A percentile compares a stretch with the other conserved stretches of the same genome.
phyloP scores from a whole-genome alignment of 2,797 vertebrate genomes.

The Morelia viridis region DNA sequence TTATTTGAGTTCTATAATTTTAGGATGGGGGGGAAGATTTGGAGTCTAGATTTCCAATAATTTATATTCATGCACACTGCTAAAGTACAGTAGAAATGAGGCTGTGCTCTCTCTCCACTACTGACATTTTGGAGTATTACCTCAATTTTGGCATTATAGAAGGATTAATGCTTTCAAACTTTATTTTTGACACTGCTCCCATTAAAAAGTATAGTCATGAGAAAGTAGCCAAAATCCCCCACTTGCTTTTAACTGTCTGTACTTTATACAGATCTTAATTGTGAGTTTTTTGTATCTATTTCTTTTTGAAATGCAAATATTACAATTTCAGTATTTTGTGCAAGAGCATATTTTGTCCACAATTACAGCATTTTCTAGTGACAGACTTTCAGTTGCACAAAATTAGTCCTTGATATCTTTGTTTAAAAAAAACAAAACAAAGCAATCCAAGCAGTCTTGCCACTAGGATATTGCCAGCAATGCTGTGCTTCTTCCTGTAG shows the following conservation, averaged over 20 bases:
- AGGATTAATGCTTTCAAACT: not conserved
- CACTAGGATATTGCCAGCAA: slow-evolving; percentile 50
- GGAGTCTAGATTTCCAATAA: slow-evolving; percentile 31
- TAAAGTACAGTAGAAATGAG: slow-evolving; percentile 35
- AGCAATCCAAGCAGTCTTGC: slow-evolving; percentile 49
- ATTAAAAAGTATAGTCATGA: slow-evolving; percentile 34
- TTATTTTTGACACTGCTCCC: slow-evolving; percentile 31
- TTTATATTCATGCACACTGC: slow-evolving; percentile 42
- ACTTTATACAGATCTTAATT: slow-evolving; percentile 47
- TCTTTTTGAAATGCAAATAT: slow-evolving; percentile 56
- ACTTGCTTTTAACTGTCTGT: slow-evolving; percentile 39
- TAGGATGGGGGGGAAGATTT: not conserved
- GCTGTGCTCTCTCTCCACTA: slow-evolving; percentile 36
- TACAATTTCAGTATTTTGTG: slow-evolving; percentile 51
- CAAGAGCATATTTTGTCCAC: slow-evolving; percentile 51
- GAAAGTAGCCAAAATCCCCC: slow-evolving; percentile 43
- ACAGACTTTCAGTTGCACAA: slow-evolving; percentile 39
- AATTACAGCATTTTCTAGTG: slow-evolving; percentile 53
- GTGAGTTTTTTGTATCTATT: slow-evolving; percentile 37
- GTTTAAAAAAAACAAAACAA: not conserved
- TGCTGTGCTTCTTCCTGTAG: slow-evolving; percentile 55
- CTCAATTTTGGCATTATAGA: slow-evolving; percentile 43
- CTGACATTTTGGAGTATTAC: slow-evolving; percentile 49
- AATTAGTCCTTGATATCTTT: slow-evolving; percentile 50
- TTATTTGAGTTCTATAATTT: slow-evolving; percentile 27